These are phyloP conservation scores for Charina bottae DNA, from an alignment of 2,113 vertebrate species.

Conservation along the genomic window DNA sequence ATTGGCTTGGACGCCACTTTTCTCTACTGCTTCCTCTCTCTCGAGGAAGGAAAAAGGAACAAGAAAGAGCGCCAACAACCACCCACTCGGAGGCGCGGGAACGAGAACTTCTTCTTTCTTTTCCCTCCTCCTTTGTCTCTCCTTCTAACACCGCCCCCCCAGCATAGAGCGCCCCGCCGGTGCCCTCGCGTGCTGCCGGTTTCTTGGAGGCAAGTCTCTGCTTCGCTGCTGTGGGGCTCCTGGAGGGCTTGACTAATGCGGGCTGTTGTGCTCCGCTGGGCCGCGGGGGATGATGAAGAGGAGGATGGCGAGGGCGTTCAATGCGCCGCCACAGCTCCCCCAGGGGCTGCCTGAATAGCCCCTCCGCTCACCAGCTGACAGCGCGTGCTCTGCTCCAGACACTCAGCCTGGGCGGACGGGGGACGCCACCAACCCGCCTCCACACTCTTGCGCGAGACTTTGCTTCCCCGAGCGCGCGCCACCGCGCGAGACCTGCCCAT, in stretches of 20 bases:
- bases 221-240: slow-evolving; percentile 68
- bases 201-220: slow-evolving; percentile 72
- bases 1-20: too few relatives aligned
- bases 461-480: background rate
- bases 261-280: slow-evolving; percentile 65
- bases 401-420: slow-evolving; percentile 84
- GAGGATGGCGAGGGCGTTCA: slow-evolving; percentile 65
- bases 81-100: fast-evolving
- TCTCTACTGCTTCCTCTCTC: too few relatives aligned
- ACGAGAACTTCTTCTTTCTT: background rate
- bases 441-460: background rate
- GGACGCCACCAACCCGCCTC: slow-evolving; percentile 62
- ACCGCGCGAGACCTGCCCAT: slow-evolving; percentile 69
- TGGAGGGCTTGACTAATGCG: slow-evolving; percentile 57
- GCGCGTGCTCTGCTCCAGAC: slow-evolving; percentile 91
- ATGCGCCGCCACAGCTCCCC: slow-evolving; percentile 79
- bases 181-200: slow-evolving; percentile 69
- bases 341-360: slow-evolving; percentile 83
- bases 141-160: too few relatives aligned
- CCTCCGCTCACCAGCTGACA: slow-evolving; percentile 99
- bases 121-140: background rate
- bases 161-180: slow-evolving; percentile 56
- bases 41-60: background rate
- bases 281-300: slow-evolving; percentile 58
- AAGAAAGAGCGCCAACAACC: background rate